phyloP scores from a whole-genome alignment of 1,140 invertebrate genomes.

The Sitobion miscanthi region DNA sequence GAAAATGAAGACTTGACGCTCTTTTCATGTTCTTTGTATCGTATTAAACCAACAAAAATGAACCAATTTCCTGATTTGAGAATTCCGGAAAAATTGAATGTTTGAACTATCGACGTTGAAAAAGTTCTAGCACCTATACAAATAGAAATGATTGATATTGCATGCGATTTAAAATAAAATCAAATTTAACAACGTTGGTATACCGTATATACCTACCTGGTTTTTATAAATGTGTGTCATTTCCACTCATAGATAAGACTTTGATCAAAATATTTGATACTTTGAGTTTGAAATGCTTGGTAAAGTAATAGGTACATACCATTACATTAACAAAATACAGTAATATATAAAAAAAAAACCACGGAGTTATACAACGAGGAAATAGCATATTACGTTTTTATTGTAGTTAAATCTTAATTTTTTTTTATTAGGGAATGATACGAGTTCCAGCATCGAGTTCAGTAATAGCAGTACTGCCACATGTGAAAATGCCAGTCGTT shows the following conservation, averaged over 20 bases:
- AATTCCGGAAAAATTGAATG: no score
- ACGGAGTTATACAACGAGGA: neutral
- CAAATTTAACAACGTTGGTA: no score
- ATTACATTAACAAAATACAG: neutral
- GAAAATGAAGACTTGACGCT: neutral
- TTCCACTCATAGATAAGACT: neutral
- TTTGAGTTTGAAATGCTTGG: no score
- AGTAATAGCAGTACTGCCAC: neutral
- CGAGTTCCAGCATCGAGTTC: neutral
- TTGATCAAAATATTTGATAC: neutral
- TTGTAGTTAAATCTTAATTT: neutral
- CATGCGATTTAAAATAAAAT: no score
- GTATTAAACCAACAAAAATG: neutral
- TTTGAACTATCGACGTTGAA: no score
- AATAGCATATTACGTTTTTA: neutral
- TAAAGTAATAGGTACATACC: neutral
- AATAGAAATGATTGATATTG: no score
- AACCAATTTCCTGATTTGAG: neutral
- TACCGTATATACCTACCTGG: no score
- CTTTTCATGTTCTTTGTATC: neutral
- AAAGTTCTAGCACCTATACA: no score
- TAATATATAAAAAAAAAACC: neutral
- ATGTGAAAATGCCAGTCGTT: constrained; percentile 39
- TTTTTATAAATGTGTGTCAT: no score
- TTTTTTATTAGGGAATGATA: constrained; percentile 16